Evolutionary conservation across 2,797 vertebrate species (phyloP).

Genomic region (Anomalospiza imberbis): DNA sequence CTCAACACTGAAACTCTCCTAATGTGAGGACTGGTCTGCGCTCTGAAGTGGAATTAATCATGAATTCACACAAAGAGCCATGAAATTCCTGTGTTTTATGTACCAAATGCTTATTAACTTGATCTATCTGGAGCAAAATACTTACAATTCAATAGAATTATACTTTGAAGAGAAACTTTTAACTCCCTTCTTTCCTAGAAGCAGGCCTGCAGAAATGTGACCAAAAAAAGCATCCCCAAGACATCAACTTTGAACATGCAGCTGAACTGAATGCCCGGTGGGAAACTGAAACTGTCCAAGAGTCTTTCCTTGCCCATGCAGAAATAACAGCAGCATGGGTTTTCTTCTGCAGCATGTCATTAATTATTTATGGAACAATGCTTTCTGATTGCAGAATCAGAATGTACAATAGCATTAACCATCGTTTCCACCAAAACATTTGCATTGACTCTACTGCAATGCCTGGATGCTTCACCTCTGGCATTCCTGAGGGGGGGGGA

Average conservation of each 20-base stretch:
- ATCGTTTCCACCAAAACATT: not conserved
- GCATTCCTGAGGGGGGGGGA: not conserved
- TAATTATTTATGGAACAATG: slow-evolving; percentile 12
- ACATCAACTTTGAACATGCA: not conserved
- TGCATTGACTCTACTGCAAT: not conserved
- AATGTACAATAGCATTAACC: not conserved
- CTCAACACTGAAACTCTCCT: not conserved
- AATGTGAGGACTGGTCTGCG: accelerated
- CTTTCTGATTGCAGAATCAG: not conserved
- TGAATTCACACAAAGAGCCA: not conserved
- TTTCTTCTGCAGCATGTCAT: not conserved
- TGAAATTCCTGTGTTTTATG: not conserved
- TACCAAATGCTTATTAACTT: not conserved
- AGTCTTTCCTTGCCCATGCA: not conserved
- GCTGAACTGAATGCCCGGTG: not conserved
- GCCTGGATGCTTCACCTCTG: not conserved
- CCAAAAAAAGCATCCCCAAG: not conserved
- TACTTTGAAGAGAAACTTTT: not conserved
- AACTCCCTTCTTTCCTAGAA: not conserved
- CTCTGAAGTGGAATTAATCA: not conserved
- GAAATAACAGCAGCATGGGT: not conserved
- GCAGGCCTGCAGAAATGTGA: not conserved
- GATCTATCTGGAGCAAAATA: not conserved
- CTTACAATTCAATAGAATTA: not conserved
- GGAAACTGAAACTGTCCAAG: not conserved